Evolutionary conservation across 2,888 invertebrate genomes (phyloP).

Genomic region (Sinopyrophorus schimmeli): DNA sequence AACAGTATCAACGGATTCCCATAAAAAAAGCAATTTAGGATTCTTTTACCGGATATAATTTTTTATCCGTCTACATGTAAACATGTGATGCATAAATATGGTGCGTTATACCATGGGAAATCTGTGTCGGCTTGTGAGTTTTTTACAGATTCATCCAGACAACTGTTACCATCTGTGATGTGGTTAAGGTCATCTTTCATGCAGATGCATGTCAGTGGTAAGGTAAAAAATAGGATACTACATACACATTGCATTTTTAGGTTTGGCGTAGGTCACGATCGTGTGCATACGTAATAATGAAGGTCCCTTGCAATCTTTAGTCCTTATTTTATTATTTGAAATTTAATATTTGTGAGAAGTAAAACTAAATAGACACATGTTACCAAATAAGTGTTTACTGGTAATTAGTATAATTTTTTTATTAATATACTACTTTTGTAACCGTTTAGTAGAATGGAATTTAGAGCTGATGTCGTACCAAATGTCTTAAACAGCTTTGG

Average conservation of each 20-base stretch:
- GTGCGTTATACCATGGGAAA: conserved; percentile 22
- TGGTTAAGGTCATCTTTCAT: conserved; percentile 10
- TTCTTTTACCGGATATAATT: conserved; percentile 21
- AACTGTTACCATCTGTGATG: conserved; percentile 12
- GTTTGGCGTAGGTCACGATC: conserved; percentile 6
- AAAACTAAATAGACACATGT: too few relatives aligned
- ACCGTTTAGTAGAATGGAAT: too few relatives aligned
- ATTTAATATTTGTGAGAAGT: conserved; percentile 8
- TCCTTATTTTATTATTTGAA: conserved; percentile 2
- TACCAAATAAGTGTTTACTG: too few relatives aligned
- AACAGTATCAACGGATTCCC: conserved; percentile 8
- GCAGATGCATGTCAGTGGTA: conserved; percentile 5
- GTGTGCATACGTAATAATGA: background rate
- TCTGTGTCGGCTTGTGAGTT: conserved; percentile 10
- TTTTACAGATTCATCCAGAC: conserved; percentile 11
- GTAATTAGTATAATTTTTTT: too few relatives aligned
- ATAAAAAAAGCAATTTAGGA: conserved; percentile 16
- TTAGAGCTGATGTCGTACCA: too few relatives aligned
- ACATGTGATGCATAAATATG: conserved; percentile 19
- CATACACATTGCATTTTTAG: background rate
- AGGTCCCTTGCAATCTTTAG: background rate
- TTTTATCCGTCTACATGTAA: conserved; percentile 23
- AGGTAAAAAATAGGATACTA: background rate
- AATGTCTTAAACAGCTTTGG: too few relatives aligned
- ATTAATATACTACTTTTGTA: too few relatives aligned